A percentile compares a stretch with the other conserved stretches of the same genome.
These are phyloP conservation scores for Ursus arctos DNA, from an alignment of 2,113 vertebrate genomes.

Conservation along the genomic window DNA sequence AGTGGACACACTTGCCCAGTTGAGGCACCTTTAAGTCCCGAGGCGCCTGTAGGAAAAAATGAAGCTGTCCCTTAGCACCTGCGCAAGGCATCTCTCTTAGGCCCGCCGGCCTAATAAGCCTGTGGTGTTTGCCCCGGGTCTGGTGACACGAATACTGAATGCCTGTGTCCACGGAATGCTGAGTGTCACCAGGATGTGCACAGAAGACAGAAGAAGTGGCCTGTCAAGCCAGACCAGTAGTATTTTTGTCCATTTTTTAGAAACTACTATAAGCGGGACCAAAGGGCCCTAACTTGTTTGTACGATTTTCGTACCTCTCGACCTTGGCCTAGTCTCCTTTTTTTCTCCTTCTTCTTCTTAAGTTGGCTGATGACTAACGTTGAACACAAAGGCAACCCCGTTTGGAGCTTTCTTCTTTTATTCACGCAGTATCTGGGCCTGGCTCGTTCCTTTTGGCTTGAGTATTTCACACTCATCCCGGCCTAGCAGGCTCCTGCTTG, in stretches of 20 bases:
- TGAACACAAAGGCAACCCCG: constrained; percentile 60
- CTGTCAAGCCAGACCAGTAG: neutral
- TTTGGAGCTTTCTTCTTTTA: constrained; percentile 23
- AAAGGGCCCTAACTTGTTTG: neutral
- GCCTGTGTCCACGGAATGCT: neutral
- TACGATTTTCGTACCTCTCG: neutral
- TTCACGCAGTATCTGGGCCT: neutral
- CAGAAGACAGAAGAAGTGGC: neutral
- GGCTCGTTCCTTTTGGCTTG: constrained; percentile 18
- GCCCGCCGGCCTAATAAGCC: neutral
- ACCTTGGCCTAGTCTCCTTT: constrained; percentile 30
- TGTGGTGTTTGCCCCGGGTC: neutral
- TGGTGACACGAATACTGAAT: neutral
- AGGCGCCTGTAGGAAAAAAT: neutral
- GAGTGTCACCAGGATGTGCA: neutral
- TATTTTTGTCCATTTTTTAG: neutral
- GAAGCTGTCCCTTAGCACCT: neutral
- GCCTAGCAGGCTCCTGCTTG: constrained; percentile 27
- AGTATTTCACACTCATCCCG: constrained; percentile 12
- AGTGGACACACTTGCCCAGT: neutral
- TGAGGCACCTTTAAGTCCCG: neutral
- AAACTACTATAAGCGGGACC: neutral
- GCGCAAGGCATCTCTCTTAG: neutral
- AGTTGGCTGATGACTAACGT: constrained; percentile 67
- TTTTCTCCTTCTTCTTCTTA: constrained; percentile 22